Base-by-base conservation (phyloP, 2,797 vertebrate species). In the Hemibagrus guttatus region DNA sequence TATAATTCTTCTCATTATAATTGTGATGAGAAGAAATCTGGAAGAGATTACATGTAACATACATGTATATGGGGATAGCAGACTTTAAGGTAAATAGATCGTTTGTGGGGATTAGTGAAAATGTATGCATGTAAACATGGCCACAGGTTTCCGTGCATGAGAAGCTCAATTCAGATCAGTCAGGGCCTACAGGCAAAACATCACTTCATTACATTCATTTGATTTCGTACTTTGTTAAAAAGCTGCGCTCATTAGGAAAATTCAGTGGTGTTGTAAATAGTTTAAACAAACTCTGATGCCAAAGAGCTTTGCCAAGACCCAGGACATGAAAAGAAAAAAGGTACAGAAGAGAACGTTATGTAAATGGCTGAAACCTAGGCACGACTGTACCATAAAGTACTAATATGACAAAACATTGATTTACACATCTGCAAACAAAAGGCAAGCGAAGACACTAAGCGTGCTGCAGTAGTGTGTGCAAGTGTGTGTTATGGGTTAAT, bases 401-500 rank as follows among this genome's bases (percentile, higher is more conserved):
- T n/a, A 28, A 79, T 39, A 17, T 14, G 81, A 46, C 26, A 23
- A 4, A 74, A 49, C 21, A 5, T 16, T 6, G 11, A 66, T 54
- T 16, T 76, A 56, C 78, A 66, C 8, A 16, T 54, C 26, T 17
- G n/a, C 49, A 76, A 35, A 5, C 58, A 26, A 54, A 31, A 35
- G 28, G 49, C 31, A 76, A 76, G 58, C 56, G 23, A 19, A 28
- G 59, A 76, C 42, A 54, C 35, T 23, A 78, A 83, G 61, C 17
- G 8, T 84, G 66, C 63, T 58, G 72, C 61, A 59, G 81, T 84
- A 87, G 61, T 56, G 49, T 68, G 52, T 61, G 35, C 56, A 75
- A 84, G 83, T 72, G 78, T 74, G 35, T 31, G 81, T 82, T 13
- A 71, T 49, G 61, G 42, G 86, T 64, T 78, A 81, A 85, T 54